phyloP scores from a whole-genome alignment of 2,888 invertebrate genomes.

The Cryptocephalus moraei region DNA sequence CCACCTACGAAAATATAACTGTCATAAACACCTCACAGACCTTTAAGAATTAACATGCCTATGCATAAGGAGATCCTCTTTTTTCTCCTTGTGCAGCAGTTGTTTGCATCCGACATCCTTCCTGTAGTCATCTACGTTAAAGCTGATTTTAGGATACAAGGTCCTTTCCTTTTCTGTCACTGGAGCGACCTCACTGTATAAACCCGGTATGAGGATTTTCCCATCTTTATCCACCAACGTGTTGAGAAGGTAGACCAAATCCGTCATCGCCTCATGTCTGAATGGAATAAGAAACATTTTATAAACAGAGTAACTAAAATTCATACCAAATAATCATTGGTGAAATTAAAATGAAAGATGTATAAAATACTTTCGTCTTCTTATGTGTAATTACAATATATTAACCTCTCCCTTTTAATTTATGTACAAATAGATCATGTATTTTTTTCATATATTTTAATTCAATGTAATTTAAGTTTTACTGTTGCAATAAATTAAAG shows the following conservation, averaged over 20 bases:
- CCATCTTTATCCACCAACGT: constrained; percentile 79
- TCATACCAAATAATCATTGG: background rate
- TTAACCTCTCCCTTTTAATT: too few relatives aligned
- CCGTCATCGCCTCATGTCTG: constrained; percentile 80
- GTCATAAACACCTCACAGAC: background rate
- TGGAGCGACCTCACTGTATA: constrained; percentile 73
- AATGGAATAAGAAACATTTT: constrained; percentile 20
- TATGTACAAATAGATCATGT: too few relatives aligned
- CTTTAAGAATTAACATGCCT: constrained; percentile 34
- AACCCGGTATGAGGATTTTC: constrained; percentile 70
- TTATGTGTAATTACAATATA: too few relatives aligned
- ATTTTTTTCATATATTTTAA: too few relatives aligned
- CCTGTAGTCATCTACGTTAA: constrained; percentile 70
- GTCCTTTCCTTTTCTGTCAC: constrained; percentile 58
- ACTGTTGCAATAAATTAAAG: too few relatives aligned
- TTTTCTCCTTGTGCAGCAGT: constrained; percentile 68
- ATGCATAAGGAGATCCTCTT: constrained; percentile 79
- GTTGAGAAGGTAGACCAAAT: constrained; percentile 78
- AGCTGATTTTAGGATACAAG: constrained; percentile 75
- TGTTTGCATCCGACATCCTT: constrained; percentile 57
- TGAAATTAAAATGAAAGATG: background rate
- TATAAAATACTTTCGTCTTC: too few relatives aligned
- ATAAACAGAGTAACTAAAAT: background rate
- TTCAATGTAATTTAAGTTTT: too few relatives aligned
- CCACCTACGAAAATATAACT: background rate